Base-by-base conservation (phyloP, 2,113 vertebrate species). In the Sturnira hondurensis region DNA sequence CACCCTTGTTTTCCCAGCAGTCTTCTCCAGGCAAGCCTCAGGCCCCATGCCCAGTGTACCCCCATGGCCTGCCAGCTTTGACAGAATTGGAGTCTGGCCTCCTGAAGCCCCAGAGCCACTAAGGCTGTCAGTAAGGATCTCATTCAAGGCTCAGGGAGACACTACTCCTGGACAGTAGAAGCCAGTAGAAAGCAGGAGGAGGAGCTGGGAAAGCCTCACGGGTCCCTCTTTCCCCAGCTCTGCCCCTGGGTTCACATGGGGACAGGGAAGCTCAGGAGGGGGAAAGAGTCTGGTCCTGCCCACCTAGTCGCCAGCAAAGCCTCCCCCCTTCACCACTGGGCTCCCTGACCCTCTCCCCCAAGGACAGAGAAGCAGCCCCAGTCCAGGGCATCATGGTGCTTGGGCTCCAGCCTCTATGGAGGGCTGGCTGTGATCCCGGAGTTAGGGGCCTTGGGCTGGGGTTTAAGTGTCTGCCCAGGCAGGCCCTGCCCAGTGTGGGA, bases 381-480 rank as follows among this genome's bases (percentile, higher is more conserved):
- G 31, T 36, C 71, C 81, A 38, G 76, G 38, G 71, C 58, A 65
- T 65, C 61, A 67, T 78, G 95, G 93, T 94, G 86, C 96, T 89
- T 71, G 89, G 95, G 83, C 89, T 77, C 43, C 16, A 93, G 71
- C 54, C 63, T 81, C 36, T 68, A 19, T 68, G 76, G 84, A 68
- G 56, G 45, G 41, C 47, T 95, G 90, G 58, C 80, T 8, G 2
- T 14, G 56, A 73, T 58, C 68, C 10, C 45, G 61, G 52, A 92
- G 56, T 68, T 95, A 58, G 61, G 86, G 89, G 41, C 61, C 33
- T 77, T 83, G 58, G 26, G 54, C 68, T 85, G 86, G 52, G 41
- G 33, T 45, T 73, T 68, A 65, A 73, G n/a, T 76, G 41, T 92
- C 36, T 10, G 24, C 47, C 17, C 45, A 81, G 28, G 73, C 54